Percentiles rank a stretch among this genome's conserved stretches.
Conservation (phyloP, 2,797 vertebrate species). For the Sebastes trivittatus region DNA sequence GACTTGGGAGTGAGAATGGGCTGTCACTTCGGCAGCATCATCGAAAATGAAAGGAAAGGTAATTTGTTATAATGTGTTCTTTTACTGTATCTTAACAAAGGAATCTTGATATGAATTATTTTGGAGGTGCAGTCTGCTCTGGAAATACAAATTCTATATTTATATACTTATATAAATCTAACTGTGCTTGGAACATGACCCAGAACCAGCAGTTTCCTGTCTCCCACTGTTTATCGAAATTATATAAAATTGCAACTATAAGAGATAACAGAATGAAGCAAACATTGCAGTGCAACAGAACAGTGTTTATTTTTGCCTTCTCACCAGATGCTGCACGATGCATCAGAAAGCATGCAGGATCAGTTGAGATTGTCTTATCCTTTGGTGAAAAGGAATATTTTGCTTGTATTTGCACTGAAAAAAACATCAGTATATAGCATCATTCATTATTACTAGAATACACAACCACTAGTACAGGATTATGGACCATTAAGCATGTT, state of each 20-base stretch:
- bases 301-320: background rate
- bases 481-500: background rate
- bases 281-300: background rate
- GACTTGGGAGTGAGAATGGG: background rate
- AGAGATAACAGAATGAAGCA: slow-evolving; percentile 10
- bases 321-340: background rate
- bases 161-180: background rate
- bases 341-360: background rate
- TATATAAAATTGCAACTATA: background rate
- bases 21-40: too few relatives aligned
- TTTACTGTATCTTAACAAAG: too few relatives aligned
- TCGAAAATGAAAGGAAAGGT: background rate
- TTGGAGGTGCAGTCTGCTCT: background rate
- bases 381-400: background rate
- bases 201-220: background rate
- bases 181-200: background rate
- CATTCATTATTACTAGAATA: background rate
- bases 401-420: background rate
- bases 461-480: background rate
- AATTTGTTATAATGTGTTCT: background rate
- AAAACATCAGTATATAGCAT: background rate
- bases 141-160: background rate
- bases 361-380: background rate
- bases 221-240: background rate
- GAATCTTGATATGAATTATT: background rate